phyloP scores from a whole-genome alignment of 2,888 invertebrate genomes.

The Caenorhabditis wallacei region DNA sequence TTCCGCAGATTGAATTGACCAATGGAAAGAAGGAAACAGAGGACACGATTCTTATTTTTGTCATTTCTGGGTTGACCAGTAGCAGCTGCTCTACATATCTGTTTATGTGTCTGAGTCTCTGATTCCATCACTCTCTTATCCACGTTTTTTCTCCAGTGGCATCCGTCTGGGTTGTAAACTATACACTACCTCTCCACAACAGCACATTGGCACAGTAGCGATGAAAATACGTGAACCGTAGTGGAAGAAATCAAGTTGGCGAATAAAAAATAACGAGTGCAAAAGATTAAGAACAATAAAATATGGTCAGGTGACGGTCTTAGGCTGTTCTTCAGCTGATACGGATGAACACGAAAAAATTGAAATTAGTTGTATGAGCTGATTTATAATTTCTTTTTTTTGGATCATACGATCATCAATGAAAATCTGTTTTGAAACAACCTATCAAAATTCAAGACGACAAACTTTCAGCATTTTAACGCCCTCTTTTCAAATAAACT shows the following conservation, averaged over 20 bases:
- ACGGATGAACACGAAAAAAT: too few species aligned
- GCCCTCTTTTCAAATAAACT: conserved; percentile 13
- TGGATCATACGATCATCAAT: too few species aligned
- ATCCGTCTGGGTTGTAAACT: conserved; percentile 44
- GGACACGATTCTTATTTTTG: not conserved
- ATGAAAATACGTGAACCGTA: conserved; percentile 4
- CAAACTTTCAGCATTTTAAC: too few species aligned
- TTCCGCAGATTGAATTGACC: conserved; percentile 26
- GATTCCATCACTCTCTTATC: conserved; percentile 39
- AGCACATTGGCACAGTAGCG: conserved; percentile 3
- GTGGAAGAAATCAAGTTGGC: not conserved
- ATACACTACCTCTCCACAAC: conserved; percentile 43
- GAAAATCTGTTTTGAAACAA: too few species aligned
- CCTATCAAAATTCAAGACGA: too few species aligned
- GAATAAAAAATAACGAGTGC: conserved; percentile 33
- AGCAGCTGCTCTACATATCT: conserved; percentile 49
- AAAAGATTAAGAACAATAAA: not conserved
- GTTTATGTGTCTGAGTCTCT: conserved; percentile 38
- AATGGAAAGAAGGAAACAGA: not conserved
- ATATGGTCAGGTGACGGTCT: not conserved
- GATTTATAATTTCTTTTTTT: too few species aligned
- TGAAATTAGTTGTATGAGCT: too few species aligned
- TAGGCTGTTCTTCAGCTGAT: not conserved
- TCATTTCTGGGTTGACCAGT: conserved; percentile 38
- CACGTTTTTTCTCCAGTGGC: conserved; percentile 33